phyloP scores from a whole-genome alignment of 1,140 invertebrate species.

The Atta cephalotes region DNA sequence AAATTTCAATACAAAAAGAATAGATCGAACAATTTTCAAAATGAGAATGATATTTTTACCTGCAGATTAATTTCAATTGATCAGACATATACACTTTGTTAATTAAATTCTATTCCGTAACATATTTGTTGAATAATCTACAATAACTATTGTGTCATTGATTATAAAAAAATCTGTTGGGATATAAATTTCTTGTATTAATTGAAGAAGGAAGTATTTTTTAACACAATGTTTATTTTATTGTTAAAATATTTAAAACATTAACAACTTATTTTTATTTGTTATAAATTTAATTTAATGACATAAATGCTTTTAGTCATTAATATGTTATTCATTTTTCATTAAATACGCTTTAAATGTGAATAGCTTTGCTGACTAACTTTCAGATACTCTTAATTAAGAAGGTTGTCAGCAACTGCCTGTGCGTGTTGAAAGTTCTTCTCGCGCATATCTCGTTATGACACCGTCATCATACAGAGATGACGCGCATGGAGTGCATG shows the following conservation, averaged over 20 bases:
- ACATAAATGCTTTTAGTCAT: not conserved
- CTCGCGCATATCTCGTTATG: slow-evolving; percentile 3
- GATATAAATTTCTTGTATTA: not conserved
- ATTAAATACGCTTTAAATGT: slow-evolving; percentile 7
- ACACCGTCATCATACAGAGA: not conserved
- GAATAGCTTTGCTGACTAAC: not conserved
- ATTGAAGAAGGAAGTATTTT: not conserved
- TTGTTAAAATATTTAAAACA: slow-evolving; percentile 2
- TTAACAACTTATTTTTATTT: not conserved
- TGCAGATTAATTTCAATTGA: not conserved
- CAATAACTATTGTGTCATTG: not conserved
- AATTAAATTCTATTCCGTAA: not conserved
- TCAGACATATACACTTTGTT: not conserved
- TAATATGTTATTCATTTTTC: not conserved
- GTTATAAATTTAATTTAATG: not conserved
- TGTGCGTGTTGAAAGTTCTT: slow-evolving; percentile 24
- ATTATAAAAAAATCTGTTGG: not conserved
- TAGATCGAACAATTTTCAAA: not conserved
- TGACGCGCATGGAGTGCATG: not conserved
- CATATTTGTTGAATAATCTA: not conserved
- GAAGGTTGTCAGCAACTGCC: slow-evolving; percentile 17
- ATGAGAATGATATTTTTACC: not conserved
- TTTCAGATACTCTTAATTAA: slow-evolving; percentile 46
- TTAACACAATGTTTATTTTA: not conserved
- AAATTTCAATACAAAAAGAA: not conserved